Evolutionary conservation across 2,888 invertebrate genomes (phyloP).

Genomic region (Flexamia atlantica): DNA sequence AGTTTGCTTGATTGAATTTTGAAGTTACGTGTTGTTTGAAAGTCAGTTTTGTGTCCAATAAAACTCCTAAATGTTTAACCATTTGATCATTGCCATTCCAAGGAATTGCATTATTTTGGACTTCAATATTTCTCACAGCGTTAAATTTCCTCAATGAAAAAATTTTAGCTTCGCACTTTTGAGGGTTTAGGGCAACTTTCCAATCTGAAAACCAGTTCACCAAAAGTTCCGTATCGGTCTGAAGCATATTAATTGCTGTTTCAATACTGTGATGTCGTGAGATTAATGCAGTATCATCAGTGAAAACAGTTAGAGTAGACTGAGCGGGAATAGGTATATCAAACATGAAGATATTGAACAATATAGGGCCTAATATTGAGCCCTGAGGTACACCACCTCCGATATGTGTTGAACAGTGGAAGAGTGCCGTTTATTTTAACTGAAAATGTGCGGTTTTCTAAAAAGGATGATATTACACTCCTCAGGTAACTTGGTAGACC

Average conservation of each 20-base stretch:
- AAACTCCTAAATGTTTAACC: neutral
- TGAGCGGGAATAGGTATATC: neutral
- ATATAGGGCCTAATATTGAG: neutral
- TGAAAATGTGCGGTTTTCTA: neutral
- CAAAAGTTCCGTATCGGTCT: neutral
- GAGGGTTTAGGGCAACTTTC: neutral
- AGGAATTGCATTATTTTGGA: neutral
- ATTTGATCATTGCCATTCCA: neutral
- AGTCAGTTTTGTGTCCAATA: neutral
- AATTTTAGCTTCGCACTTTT: neutral
- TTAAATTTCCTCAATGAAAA: neutral
- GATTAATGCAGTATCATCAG: neutral
- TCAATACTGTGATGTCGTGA: neutral
- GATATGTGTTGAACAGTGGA: neutral
- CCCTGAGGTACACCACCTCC: neutral
- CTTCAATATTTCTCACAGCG: neutral
- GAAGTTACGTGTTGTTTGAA: constrained; percentile 1
- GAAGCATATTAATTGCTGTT: neutral
- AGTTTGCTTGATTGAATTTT: too few species aligned
- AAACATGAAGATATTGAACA: neutral
- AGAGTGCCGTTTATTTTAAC: neutral
- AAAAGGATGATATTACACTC: neutral
- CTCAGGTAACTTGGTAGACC: neutral
- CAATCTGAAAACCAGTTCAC: neutral
- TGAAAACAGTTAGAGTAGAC: neutral